Base-by-base conservation (phyloP, 2,888 invertebrate species). In the Meandrusa payeni region DNA sequence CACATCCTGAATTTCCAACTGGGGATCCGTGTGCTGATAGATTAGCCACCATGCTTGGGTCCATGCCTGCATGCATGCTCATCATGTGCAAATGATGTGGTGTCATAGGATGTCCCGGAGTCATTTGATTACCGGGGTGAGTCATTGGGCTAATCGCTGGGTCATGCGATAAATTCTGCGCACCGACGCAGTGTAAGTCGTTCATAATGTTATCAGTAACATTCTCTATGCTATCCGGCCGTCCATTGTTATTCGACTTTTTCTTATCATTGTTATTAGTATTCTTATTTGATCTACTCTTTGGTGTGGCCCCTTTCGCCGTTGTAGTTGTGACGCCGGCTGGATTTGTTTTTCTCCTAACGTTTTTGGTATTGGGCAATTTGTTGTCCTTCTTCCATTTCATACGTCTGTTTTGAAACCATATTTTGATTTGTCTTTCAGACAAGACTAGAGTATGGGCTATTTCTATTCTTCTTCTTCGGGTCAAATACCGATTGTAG, bases 401-500 rank as follows among this genome's bases (percentile, higher is more conserved):
- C 95, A 95, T 95, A 9, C 95, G 82, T 33, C 95, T 88, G 65
- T 95, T 95, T 65, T 95, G 95, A 67, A 95, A 95, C 95, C 95
- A 95, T 41, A 95, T 94, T 82, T 95, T 95, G 40, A 95, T 94
- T 76, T 96, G 95, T 46, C 94, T 82, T 65, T 95, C 95, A 91
- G 97, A 96, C 63, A 98, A 90, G 75, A 96, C 95, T 77, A 98
- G 91, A 61, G 96, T 95, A 85, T 98, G 98, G 28, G 98, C 98
- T 76, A 98, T 98, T 89, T 98, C 98, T 85, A 98, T 97, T 75
- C 98, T 91, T 87, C 98, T 91, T 76, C 98, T 91, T 61, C 98
- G 91, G 47, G 98, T 97, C 78, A 98, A 91, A 89, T 98, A 98
- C 71, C 97, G 92, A 90, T 98, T 98, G 90, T 95, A 98, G 81